Base-by-base conservation (phyloP, 2,888 invertebrate genomes). In the Parasteatoda lunata region DNA sequence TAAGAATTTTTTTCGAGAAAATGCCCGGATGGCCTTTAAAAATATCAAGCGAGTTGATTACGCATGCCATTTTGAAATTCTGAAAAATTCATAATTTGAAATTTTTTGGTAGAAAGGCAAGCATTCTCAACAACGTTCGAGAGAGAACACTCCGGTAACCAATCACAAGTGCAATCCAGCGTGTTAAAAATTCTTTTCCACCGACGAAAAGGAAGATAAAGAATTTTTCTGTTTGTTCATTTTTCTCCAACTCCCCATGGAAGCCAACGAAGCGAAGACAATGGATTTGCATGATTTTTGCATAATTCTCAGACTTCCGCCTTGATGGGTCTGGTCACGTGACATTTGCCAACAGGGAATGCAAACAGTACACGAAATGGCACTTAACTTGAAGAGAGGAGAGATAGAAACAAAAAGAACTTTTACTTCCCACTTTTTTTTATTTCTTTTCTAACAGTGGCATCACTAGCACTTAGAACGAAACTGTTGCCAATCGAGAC, bases 241-340 rank as follows among this genome's bases (percentile, higher is more conserved):
- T 79, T 72, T 79, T 79, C 79, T 79, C 65, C 52, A 70, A 48
- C 45, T 71, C 71, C 72, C 65, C 49, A 30, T 13, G 47, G 64
- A 64, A 79, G 78, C 72, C 79, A 79, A 72, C 79, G 79, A 72
- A 79, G 79, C 79, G 79, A 72, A 79, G 79, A 79, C 79, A 79
- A 79, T 79, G 71, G 79, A 79, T 79, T 79, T 79, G 79, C 79
- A 79, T 79, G 79, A 79, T 79, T 79, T 79, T 79, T 79, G 79
- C 79, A 79, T 79, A 79, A 79, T 79, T 79, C 79, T 48, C 9
- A 47, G 79, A 71, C 79, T 79, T 79, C 59, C 79, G 79, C 79
- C 72, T 79, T 79, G 71, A 79, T 79, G 79, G 79, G 71, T 6
- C 30, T 45, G 30, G 79, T 79, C 79, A 79, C 79, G 79, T 72